Evolutionary conservation across 2,888 invertebrate genomes (phyloP), one percentile per base, ranked within the genome.

Genomic region (Dasysyrphus tricinctus): DNA sequence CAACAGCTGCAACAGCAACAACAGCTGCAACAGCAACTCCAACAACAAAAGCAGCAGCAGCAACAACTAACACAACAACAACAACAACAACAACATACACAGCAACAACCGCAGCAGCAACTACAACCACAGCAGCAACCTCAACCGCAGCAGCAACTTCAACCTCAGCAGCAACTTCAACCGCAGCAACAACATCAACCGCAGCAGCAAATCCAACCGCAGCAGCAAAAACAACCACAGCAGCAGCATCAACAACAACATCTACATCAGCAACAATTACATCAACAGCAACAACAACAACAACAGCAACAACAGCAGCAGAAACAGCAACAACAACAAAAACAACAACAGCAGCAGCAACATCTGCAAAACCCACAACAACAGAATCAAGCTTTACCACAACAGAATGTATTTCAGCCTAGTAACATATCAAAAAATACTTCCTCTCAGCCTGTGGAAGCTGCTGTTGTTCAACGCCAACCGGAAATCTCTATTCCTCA

Each of bases 401-500:
- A 69, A 16, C 54, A 37, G n/a, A 54, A 32, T 54, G n/a, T 39
- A 5, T 69, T 39, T 29, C 69, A 69, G 12, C n/a, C 29, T 39
- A 49, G 6, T 7, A 67, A 49, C 19, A 19, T 16, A n/a, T 69
- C 69, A 54, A 69, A 69, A 39, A 69, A 39, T 39, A 24, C n/a
- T 39, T 5, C 54, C 12, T 49, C 34, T 49, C 51, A 51, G 1
- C 37, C 39, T 54, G 11, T 11, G 3, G 69, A 69, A 54, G 11
- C 19, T 34, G 2, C 54, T 11, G 72, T 16, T 34, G 24, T 12
- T 19, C 75, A 76, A 47, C 39, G 39, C 1, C 54, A 54, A 29
- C 39, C 12, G 6, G 80, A 87, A 42, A 19, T 16, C n/a, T n/a
- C 32, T 24, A 72, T 88, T 54, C 80, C 88, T 19, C 80, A 88